Percentiles rank a stretch among this genome's conserved stretches.
phyloP scores from a whole-genome alignment of 2,113 vertebrate genomes.

The Macrotis lagotis region DNA sequence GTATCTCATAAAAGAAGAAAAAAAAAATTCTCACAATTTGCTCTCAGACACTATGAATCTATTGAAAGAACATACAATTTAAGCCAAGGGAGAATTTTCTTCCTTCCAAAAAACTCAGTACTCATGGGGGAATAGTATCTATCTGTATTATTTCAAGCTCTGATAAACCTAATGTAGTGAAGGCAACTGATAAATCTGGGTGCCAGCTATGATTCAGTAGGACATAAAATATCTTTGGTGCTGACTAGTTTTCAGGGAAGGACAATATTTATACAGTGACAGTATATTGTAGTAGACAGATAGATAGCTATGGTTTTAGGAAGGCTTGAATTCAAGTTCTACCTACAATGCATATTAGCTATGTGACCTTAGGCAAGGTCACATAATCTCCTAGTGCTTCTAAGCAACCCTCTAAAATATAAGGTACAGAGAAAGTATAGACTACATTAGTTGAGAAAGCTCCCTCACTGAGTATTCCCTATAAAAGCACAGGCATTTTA shows the following conservation, averaged over 20 bases:
- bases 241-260: constrained; percentile 40
- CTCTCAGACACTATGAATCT: constrained; percentile 16
- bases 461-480: not conserved
- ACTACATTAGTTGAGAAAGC: not conserved
- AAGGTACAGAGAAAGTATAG: not conserved
- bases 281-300: not conserved
- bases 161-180: constrained; percentile 42
- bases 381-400: not conserved
- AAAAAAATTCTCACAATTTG: not conserved
- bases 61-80: not conserved
- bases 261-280: constrained; percentile 34
- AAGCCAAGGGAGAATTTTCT: constrained; percentile 17
- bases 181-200: constrained; percentile 25
- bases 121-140: not conserved
- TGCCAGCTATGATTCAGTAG: constrained; percentile 49
- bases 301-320: not conserved
- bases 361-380: not conserved
- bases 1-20: not conserved
- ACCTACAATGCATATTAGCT: not conserved
- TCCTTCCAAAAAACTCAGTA: not conserved
- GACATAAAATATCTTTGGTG: constrained; percentile 49
- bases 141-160: constrained; percentile 21
- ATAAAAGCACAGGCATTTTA: not conserved
- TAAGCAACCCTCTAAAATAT: not conserved
- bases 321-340: not conserved